Evolutionary conservation across 2,797 vertebrate genomes (phyloP), one percentile per base, ranked within the genome.

Genomic region (Betta splendens): DNA sequence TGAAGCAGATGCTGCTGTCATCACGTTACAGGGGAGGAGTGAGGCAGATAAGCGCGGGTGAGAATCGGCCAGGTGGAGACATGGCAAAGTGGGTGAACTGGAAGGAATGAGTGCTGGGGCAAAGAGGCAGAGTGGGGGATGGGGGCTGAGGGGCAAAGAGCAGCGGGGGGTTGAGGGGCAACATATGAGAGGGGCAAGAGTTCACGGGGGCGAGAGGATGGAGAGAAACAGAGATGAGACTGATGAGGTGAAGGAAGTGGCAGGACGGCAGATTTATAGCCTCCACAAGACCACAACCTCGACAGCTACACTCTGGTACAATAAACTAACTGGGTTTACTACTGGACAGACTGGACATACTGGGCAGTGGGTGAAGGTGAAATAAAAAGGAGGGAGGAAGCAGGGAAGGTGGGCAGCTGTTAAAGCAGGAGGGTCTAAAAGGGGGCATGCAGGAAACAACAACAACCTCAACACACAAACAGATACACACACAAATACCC

Each of bases 11-110:
- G 65, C 63, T 49, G 57, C 33, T 69, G 65, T 52, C 40, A 26
- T 32, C 45, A 53, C 9, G 3, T 6, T 35, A 57, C 40, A 33
- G 67, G 57, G 55, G 49, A 57, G 44, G 31, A 26, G 21, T 26
- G 20, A 48, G 50, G 17, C 38, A 59, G 32, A 61, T 40, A 65
- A 66, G 51, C 46, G 60, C 60, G 71, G 60, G 64, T 85, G 80
- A 73, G 80, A 84, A 86, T 64, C 25, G 26, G 78, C 64, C 89
- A 88, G 90, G 90, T 88, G 84, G 80, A 88, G 74, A 69, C 57
- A 86, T 81, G 75, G 79, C 48, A 78, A 84, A 88, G 69, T 70
- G 76, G 85, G 80, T 87, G 89, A 89, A 91, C 87, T 87, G 90
- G 90, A 92, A 92, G 85, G 45, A 84, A 88, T 84, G 72, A 78